Base-by-base conservation (phyloP, 2,888 invertebrate genomes). In the Leptopilina drosophilae region DNA sequence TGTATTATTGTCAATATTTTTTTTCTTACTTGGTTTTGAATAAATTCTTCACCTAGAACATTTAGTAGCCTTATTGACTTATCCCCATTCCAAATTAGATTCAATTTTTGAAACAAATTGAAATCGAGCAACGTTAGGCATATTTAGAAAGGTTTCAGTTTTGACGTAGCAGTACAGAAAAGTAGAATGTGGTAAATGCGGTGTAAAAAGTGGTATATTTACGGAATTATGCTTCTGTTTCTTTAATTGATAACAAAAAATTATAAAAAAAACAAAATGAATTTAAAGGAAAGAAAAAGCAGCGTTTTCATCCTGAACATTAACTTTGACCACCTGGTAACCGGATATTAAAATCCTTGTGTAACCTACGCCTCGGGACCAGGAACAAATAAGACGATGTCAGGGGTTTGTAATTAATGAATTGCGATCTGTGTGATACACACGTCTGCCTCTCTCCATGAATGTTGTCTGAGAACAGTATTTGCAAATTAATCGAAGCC, bases 391-490 rank as follows among this genome's bases (percentile, higher is more conserved):
- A 80, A 78, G 77, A 80, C 49, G 64, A 78, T 56, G 69, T 20
- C 64, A 64, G 14, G 33, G 53, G 20, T 64, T 42, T 77, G 80
- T 78, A 80, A 80, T 80, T 80, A 80, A 78, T 77, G 78, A 78
- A 78, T 67, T 46, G 80, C 64, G 53, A 76, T 77, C 77, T 77
- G 76, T 64, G 64, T 64, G 64, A 26, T 11, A 64, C 33, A 40
- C 64, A 64, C 64, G 40, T 33, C 14, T 2, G 4, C 40, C 11
- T 40, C 64, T 2, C 26, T 26, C 14, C 64, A 33, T 11, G 26
- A 64, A 12, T 40, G 12, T 33, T 12, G 33, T 64, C 33, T 8
- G 9, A 33, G 64, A 33, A 33, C 11, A 33, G n/a, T 33, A 49
- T 49, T 26, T n/a, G 73, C n/a, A 56, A 73, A 56, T 73, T 73